A percentile compares a stretch with the other conserved stretches of the same genome.
phyloP scores from a whole-genome alignment of 2,797 vertebrate species.

The Zalophus californianus region DNA sequence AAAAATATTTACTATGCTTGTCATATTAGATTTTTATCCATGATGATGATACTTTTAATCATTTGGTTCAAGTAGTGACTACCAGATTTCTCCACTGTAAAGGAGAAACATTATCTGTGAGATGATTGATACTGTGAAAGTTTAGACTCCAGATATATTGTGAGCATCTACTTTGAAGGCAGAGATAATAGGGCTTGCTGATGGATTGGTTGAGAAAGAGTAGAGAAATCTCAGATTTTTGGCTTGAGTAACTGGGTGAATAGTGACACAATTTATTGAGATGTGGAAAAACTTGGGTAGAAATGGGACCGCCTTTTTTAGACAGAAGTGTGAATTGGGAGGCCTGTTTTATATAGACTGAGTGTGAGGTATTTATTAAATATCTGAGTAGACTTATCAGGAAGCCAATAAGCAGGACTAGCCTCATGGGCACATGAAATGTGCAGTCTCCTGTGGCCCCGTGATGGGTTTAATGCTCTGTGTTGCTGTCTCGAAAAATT shows the following conservation, averaged over 20 bases:
- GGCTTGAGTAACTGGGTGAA: neutral
- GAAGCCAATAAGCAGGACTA: neutral
- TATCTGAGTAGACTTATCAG: neutral
- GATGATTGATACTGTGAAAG: neutral
- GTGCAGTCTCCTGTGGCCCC: neutral
- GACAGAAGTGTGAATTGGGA: neutral
- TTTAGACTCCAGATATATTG: neutral
- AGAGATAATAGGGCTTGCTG: neutral
- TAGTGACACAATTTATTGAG: neutral
- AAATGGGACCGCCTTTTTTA: neutral
- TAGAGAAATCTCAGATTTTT: neutral
- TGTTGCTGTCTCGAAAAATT: neutral
- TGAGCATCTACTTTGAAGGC: neutral
- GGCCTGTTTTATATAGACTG: neutral
- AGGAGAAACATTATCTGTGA: neutral
- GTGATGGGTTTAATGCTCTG: neutral
- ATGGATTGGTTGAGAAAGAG: neutral
- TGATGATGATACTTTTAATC: neutral
- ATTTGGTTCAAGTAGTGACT: neutral
- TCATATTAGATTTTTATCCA: neutral
- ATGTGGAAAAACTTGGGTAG: neutral
- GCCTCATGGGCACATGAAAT: neutral
- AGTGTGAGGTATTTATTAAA: neutral
- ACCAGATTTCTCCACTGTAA: neutral
- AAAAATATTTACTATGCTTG: neutral